Base-by-base conservation (phyloP, 2,797 vertebrate genomes). In the Brotula barbata region DNA sequence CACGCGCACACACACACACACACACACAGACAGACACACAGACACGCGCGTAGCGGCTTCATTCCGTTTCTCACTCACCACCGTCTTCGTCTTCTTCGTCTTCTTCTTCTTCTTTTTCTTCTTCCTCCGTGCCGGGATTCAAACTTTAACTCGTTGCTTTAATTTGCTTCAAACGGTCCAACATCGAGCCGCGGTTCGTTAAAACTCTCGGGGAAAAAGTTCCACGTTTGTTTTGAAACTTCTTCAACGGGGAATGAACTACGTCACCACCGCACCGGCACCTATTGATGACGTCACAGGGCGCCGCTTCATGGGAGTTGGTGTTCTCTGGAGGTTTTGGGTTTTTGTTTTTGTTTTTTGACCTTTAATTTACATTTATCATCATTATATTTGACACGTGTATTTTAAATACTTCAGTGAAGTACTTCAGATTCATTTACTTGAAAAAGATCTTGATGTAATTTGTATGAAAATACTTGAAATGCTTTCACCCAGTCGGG, bases 141-240 rank as follows among this genome's bases (percentile, higher is more conserved):
- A 55, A 37, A 0, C 7, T 0, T 17, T 17, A 0, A 0, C 41
- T 28, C 8, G 15, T 2, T 2, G 3, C 3, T 1, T 1, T 1
- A 33, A 21, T 25, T 23, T 3, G 2, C 8, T 3, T 2, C 5
- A 5, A 9, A 21, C 47, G 3, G 0, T 5, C 2, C 1, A 36
- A 4, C 0, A 4, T 11, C 59, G 22, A 16, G 0, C 3, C 39
- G 0, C 9, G 8, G 9, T 48, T n/a, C 20, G 9, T 9, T 25
- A 22, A 64, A 60, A 17, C 58, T 57, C 47, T 9, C 2, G 9
- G 7, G 28, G n/a, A 64, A 78, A 85, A 85, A 85, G 68, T 86
- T 86, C 84, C 63, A 81, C 76, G 63, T 78, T 69, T 79, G 77
- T 84, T 86, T 86, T 84, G 71, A 88, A 89, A 89, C 87, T 89